Base-by-base conservation (phyloP, 2,113 vertebrate species). In the Menidia beryllina region DNA sequence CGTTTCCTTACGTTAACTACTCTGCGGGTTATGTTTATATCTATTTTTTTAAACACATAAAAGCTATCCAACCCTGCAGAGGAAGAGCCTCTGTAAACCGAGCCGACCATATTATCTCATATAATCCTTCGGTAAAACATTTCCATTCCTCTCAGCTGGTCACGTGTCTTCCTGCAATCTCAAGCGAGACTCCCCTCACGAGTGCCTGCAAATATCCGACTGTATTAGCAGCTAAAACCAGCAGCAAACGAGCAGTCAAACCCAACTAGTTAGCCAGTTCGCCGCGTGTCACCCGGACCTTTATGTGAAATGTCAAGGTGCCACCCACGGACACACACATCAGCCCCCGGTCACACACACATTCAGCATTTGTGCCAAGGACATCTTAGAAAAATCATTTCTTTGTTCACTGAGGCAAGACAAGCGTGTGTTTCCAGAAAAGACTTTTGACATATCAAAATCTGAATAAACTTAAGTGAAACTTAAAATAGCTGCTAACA, bases 181-280 rank as follows among this genome's bases (percentile, higher is more conserved):
- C 26, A 77, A 64, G 19, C 50, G 83, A 79, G 55, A 43, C 41
- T 63, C 52, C 30, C 30, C 36, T 9, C 7, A 1, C 36, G 20
- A 20, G 15, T 68, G 55, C 13, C 27, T 49, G 25, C 47, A 48
- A 51, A 45, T 19, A 45, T 45, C 4, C 6, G 10, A 6, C 30
- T 34, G 30, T 6, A 45, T 19, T 57, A 34, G 10, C 7, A 8
- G 30, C 30, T 10, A 34, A 34, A 34, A 34, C n/a, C 30, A 21
- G 30, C 34, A 36, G 3, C 53, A 57, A 10, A 0, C 26, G 10
- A 15, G 20, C 20, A 19, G 58, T 41, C 48, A 17, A 66, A 36
- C 34, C 64, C 8, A 55, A 59, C 58, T 6, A 25, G 41, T 65
- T 26, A 23, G 27, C 47, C 25, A 39, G 72, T 30, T 25, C 7